These are phyloP conservation scores for Drosophila serrata DNA, from an alignment of 1,140 invertebrate genomes.

Conservation along the genomic window DNA sequence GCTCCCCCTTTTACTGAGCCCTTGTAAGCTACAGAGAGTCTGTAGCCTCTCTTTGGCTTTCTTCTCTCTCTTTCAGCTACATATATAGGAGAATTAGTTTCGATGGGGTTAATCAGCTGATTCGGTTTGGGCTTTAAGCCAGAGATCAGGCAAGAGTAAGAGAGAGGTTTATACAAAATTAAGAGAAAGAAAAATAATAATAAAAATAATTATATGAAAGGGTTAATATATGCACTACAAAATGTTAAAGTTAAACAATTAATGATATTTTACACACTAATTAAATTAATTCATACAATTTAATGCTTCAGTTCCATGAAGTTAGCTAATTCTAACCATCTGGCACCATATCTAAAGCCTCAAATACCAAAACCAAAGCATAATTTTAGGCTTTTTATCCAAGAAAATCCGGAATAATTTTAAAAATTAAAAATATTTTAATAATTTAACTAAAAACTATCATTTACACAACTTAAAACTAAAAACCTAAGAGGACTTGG, in stretches of 20 bases:
- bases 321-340: background rate
- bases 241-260: background rate
- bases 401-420: background rate
- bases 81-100: conserved; percentile 27
- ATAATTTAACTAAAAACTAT: conserved; percentile 27
- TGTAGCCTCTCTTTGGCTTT: conserved; percentile 9
- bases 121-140: conserved; percentile 22
- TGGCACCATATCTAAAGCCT: background rate
- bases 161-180: background rate
- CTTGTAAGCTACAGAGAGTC: background rate
- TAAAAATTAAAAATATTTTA: conserved; percentile 28
- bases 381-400: conserved; percentile 17
- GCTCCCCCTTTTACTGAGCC: background rate
- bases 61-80: conserved; percentile 1
- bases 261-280: background rate
- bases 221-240: accelerated
- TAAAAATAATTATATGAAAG: background rate
- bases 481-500: conserved; percentile 7
- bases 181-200: background rate
- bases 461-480: background rate
- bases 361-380: background rate
- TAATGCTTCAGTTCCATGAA: background rate
- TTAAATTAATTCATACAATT: background rate
- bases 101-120: conserved; percentile 41
- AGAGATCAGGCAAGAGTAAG: background rate